phyloP scores from a whole-genome alignment of 53 echinoderm and acorn worm genomes.

The Astropecten irregularis region DNA sequence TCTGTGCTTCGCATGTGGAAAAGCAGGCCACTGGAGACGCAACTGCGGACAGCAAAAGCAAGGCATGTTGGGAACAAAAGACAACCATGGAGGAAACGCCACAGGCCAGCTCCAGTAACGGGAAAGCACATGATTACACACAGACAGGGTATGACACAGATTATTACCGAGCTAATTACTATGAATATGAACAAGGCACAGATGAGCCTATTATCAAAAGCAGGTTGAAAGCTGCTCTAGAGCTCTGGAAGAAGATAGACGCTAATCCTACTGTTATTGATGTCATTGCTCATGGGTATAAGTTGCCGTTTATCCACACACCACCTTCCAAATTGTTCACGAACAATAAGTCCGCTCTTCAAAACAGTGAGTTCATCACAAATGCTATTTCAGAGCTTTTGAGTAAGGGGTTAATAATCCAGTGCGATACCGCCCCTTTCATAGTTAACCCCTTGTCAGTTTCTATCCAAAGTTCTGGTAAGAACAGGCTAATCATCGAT shows the following conservation, averaged over 20 bases:
- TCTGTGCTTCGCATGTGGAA: slow-evolving; percentile 55
- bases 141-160: background rate
- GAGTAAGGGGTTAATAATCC: background rate
- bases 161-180: background rate
- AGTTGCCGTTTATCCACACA: background rate
- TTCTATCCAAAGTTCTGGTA: slow-evolving; percentile 23
- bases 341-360: background rate
- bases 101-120: background rate
- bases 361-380: background rate
- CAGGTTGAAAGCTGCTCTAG: background rate
- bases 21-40: slow-evolving; percentile 50
- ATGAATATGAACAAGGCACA: background rate
- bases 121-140: background rate
- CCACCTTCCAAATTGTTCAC: background rate
- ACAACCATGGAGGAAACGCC: background rate
- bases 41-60: slow-evolving; percentile 28
- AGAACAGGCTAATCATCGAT: slow-evolving; percentile 31
- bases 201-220: slow-evolving; percentile 11
- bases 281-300: slow-evolving; percentile 7
- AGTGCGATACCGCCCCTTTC: background rate
- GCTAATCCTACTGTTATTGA: slow-evolving; percentile 8
- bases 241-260: background rate
- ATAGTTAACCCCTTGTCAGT: slow-evolving; percentile 42
- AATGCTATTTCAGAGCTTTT: slow-evolving; percentile 9
- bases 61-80: background rate